These are phyloP conservation scores for Microcebus tavaratra DNA, from an alignment of 2,113 vertebrate genomes.

Conservation along the genomic window DNA sequence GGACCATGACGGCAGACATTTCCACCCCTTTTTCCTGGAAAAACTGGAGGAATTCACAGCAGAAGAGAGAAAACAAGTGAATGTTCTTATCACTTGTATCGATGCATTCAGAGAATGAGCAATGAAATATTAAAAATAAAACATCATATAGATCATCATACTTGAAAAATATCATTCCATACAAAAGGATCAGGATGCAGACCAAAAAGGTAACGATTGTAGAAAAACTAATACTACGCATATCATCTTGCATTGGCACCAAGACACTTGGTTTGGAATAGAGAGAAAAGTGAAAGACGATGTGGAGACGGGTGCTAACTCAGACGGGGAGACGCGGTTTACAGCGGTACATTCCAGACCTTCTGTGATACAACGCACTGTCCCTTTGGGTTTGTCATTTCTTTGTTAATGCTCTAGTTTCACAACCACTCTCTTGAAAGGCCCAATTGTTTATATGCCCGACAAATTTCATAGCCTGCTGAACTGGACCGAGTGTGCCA, in stretches of 20 bases:
- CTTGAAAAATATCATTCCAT: conserved; percentile 82
- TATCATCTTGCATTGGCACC: conserved; percentile 43
- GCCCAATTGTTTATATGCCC: conserved; percentile 43
- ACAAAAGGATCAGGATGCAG: conserved; percentile 67
- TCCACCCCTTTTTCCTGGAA: conserved; percentile 52
- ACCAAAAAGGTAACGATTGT: conserved; percentile 61
- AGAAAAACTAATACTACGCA: conserved; percentile 61
- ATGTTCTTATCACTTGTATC: conserved; percentile 73
- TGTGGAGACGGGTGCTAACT: conserved; percentile 73
- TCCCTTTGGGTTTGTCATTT: conserved; percentile 59
- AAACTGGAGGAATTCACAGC: conserved; percentile 38
- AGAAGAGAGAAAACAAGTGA: conserved; percentile 75
- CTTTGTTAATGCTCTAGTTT: conserved; percentile 31
- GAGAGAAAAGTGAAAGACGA: conserved; percentile 68
- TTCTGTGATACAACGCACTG: conserved; percentile 24
- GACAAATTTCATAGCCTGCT: conserved; percentile 49
- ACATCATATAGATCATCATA: conserved; percentile 77
- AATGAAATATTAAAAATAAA: conserved; percentile 73
- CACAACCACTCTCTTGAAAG: conserved; percentile 48
- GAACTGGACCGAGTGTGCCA: not conserved
- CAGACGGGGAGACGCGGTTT: conserved; percentile 63
- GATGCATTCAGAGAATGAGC: conserved; percentile 73
- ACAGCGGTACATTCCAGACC: conserved; percentile 60
- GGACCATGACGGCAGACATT: conserved; percentile 46
- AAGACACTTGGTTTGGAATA: conserved; percentile 67